Evolutionary conservation across 2,888 invertebrate genomes (phyloP).

Genomic region (Clanis bilineata): DNA sequence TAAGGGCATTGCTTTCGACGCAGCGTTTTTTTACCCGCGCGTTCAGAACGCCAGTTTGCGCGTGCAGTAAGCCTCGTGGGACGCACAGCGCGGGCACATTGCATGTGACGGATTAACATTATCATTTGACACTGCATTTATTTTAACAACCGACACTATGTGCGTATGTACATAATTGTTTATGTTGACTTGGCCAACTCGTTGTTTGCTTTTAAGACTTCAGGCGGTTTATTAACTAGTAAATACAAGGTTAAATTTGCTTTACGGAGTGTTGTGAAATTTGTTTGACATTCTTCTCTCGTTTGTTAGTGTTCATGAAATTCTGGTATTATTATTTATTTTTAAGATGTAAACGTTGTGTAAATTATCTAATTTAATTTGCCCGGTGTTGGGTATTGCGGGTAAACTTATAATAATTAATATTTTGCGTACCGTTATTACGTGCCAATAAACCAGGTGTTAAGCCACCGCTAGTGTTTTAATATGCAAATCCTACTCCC

Average conservation of each 20-base stretch:
- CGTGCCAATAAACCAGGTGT: too few relatives aligned
- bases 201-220: constrained; percentile 5
- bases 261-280: background rate
- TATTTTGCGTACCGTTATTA: too few relatives aligned
- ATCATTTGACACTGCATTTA: constrained; percentile 81
- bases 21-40: constrained; percentile 14
- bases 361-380: too few relatives aligned
- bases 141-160: constrained; percentile 47
- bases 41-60: constrained; percentile 45
- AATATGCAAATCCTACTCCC: too few relatives aligned
- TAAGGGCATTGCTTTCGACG: too few relatives aligned
- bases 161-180: constrained; percentile 8
- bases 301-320: background rate
- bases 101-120: constrained; percentile 79
- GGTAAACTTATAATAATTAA: too few relatives aligned
- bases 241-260: constrained; percentile 4
- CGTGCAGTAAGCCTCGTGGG: constrained; percentile 68
- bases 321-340: background rate
- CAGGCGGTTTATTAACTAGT: constrained; percentile 8
- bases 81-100: constrained; percentile 59
- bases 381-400: too few relatives aligned
- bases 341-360: too few relatives aligned
- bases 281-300: background rate
- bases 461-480: too few relatives aligned
- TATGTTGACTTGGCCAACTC: background rate